Evolutionary conservation across 2,888 invertebrate genomes (phyloP).

Genomic region (Hypomecis punctinalis): DNA sequence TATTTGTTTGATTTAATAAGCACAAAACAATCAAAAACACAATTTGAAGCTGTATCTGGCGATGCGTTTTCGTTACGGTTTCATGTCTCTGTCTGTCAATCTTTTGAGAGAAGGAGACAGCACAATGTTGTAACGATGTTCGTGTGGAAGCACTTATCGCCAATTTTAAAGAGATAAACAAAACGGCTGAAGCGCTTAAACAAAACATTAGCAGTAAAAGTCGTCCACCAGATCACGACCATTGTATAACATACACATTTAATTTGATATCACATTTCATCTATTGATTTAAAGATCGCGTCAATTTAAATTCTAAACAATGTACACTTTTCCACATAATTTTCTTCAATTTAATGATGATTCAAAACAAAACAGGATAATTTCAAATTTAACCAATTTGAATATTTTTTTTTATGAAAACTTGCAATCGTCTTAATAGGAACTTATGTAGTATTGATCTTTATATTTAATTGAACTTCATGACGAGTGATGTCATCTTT

Average conservation of each 20-base stretch:
- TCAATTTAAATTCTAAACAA: constrained; percentile 3
- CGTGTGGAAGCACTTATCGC: constrained; percentile 3
- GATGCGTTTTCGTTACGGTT: neutral
- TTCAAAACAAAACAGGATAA: too few relatives aligned
- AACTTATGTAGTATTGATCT: constrained; percentile 22
- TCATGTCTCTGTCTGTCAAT: constrained; percentile 25
- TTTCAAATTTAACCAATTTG: too few relatives aligned
- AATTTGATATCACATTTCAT: constrained; percentile 3
- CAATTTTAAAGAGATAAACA: constrained; percentile 6
- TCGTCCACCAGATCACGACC: neutral
- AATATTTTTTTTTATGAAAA: neutral
- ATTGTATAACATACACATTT: neutral
- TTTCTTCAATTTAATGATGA: neutral
- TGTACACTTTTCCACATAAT: neutral
- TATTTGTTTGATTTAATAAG: constrained; percentile 15
- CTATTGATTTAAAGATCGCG: neutral
- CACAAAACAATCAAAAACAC: constrained; percentile 8
- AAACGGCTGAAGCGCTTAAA: constrained; percentile 3
- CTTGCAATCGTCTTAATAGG: constrained; percentile 14
- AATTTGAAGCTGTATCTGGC: neutral
- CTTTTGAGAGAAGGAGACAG: constrained; percentile 27
- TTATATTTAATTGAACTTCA: constrained; percentile 3
- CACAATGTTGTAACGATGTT: neutral
- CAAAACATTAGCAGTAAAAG: constrained; percentile 1
- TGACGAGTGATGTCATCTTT: constrained; percentile 27